Evolutionary conservation across 2,888 invertebrate genomes (phyloP).

Genomic region (Netelia melanura): DNA sequence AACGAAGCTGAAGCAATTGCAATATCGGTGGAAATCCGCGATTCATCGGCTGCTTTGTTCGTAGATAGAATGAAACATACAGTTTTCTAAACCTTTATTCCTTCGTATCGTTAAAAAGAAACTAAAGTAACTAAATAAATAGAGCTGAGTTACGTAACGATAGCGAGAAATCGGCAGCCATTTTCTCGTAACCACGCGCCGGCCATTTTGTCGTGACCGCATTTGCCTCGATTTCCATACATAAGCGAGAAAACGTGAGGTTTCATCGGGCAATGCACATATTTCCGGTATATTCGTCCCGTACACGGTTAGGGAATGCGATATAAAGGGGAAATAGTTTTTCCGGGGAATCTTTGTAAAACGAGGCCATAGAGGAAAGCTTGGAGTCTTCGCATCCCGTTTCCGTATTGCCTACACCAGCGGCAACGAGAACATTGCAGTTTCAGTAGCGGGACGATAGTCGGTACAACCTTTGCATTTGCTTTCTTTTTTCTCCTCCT

Average conservation of each 20-base stretch:
- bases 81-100: conserved; percentile 13
- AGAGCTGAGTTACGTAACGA: too few relatives aligned
- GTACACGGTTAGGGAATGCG: conserved; percentile 2
- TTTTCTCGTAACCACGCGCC: too few relatives aligned
- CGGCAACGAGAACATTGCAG: conserved; percentile 31
- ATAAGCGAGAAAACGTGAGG: conserved; percentile 45
- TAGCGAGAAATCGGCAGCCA: too few relatives aligned
- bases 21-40: not conserved
- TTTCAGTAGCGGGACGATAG: conserved; percentile 23
- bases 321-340: conserved; percentile 60
- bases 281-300: conserved; percentile 32
- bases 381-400: conserved; percentile 25
- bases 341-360: conserved; percentile 52
- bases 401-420: conserved; percentile 2
- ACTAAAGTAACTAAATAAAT: not conserved
- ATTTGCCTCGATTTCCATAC: conserved; percentile 38
- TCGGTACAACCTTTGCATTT: not conserved
- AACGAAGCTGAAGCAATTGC: too few relatives aligned
- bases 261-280: conserved; percentile 26
- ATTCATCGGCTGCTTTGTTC: conserved; percentile 13
- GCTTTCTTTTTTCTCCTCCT: not conserved
- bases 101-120: not conserved
- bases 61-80: conserved; percentile 6
- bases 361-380: conserved; percentile 40
- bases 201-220: not conserved